Conservation (phyloP, 2,888 invertebrate species). For the Hypena proboscidalis region DNA sequence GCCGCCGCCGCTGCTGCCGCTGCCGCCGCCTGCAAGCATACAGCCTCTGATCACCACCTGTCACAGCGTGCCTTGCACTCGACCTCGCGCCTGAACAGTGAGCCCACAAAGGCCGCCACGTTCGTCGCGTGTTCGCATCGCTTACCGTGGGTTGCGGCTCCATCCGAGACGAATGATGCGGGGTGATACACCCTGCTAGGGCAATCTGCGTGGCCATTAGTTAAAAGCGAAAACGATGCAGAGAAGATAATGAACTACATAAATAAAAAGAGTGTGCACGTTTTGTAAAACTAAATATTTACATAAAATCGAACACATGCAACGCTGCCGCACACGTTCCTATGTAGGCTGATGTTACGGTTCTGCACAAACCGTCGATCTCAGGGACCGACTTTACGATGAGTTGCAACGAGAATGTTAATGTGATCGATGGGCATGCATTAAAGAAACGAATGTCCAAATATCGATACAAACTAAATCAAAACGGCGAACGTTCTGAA, state of each 20-base stretch:
- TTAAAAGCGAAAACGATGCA: conserved; percentile 63
- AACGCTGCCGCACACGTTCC: conserved; percentile 45
- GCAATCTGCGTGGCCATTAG: conserved; percentile 46
- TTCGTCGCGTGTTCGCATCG: conserved; percentile 7
- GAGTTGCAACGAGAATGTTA: conserved; percentile 59
- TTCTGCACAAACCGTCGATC: conserved; percentile 57
- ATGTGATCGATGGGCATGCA: conserved; percentile 57
- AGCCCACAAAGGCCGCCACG: conserved; percentile 61
- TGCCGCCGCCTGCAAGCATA: conserved; percentile 79
- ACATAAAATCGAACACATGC: conserved; percentile 51
- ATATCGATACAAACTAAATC: conserved; percentile 62
- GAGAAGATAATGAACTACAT: conserved; percentile 49
- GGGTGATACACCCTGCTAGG: conserved; percentile 9
- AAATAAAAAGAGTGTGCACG: conserved; percentile 47
- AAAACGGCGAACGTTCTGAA: conserved; percentile 46
- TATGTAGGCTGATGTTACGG: conserved; percentile 42
- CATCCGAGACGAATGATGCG: conserved; percentile 13
- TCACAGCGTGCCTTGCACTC: neutral
- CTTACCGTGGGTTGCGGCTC: conserved; percentile 32
- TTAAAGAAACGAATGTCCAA: conserved; percentile 48
- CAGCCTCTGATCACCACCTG: neutral
- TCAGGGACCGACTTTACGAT: conserved; percentile 32
- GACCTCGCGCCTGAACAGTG: conserved; percentile 56
- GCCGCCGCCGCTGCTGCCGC: conserved; percentile 91
- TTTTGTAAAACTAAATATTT: conserved; percentile 47